Conservation (phyloP, 2,888 invertebrate genomes). For the Cephonodes hylas region DNA sequence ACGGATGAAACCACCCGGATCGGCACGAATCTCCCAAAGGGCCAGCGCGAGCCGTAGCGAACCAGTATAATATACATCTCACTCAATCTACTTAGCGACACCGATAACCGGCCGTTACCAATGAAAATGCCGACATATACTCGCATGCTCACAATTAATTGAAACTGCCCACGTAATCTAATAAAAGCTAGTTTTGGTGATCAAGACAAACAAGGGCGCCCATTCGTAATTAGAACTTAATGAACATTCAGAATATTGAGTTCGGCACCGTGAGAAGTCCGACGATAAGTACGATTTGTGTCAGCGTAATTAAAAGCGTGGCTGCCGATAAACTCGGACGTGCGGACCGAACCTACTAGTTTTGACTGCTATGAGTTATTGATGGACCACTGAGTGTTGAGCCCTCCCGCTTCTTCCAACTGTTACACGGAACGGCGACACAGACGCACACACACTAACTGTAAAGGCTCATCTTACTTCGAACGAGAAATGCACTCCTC, state of each 20-base stretch:
- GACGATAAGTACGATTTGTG: conserved; percentile 79
- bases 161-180: conserved; percentile 80
- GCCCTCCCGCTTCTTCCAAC: conserved; percentile 38
- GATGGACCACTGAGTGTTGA: conserved; percentile 56
- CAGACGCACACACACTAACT: conserved; percentile 31
- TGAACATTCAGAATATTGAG: conserved; percentile 78
- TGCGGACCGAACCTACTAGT: conserved; percentile 67
- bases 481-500: conserved; percentile 63
- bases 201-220: conserved; percentile 79
- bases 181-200: conserved; percentile 79
- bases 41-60: conserved; percentile 54
- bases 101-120: conserved; percentile 74
- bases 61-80: conserved; percentile 66
- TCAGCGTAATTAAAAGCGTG: conserved; percentile 80
- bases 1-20: conserved; percentile 37
- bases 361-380: conserved; percentile 66
- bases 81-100: conserved; percentile 73
- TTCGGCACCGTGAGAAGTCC: conserved; percentile 78
- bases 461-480: conserved; percentile 49
- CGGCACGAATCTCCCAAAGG: conserved; percentile 39
- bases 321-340: conserved; percentile 75
- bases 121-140: conserved; percentile 74
- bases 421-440: conserved; percentile 26
- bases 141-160: conserved; percentile 75
- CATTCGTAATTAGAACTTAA: conserved; percentile 80